phyloP scores from a whole-genome alignment of 2,797 vertebrate genomes.

The Enteromius thamalakanensis region DNA sequence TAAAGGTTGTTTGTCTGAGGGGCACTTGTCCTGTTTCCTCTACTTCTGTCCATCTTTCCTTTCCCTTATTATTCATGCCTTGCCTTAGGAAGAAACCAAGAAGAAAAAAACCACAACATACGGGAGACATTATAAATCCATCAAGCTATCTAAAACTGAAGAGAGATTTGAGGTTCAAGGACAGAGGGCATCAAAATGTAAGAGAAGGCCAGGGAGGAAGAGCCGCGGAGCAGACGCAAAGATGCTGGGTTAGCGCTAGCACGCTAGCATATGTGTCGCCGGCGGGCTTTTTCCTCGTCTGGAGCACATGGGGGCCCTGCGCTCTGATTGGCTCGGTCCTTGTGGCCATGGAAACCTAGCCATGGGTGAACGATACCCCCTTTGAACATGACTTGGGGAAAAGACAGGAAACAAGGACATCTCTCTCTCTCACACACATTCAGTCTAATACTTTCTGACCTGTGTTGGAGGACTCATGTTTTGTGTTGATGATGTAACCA shows the following conservation, averaged over 20 bases:
- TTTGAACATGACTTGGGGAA: constrained; percentile 73
- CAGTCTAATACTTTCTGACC: constrained; percentile 40
- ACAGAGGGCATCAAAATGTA: constrained; percentile 9
- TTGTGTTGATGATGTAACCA: constrained; percentile 68
- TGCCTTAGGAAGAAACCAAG: constrained; percentile 41
- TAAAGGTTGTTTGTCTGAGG: constrained; percentile 57
- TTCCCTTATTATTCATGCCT: constrained; percentile 52
- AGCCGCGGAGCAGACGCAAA: constrained; percentile 17
- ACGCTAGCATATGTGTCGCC: constrained; percentile 73
- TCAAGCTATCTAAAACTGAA: constrained; percentile 31
- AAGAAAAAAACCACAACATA: constrained; percentile 35
- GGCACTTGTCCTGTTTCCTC: constrained; percentile 32
- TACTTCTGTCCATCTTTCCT: constrained; percentile 39
- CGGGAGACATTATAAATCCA: constrained; percentile 59
- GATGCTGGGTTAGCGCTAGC: constrained; percentile 61
- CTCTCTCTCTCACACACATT: constrained; percentile 19
- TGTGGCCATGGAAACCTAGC: constrained; percentile 73
- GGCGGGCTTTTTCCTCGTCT: constrained; percentile 67
- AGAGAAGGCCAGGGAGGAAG: constrained; percentile 6
- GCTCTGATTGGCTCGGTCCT: constrained; percentile 70
- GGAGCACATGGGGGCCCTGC: constrained; percentile 69
- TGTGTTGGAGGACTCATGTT: constrained; percentile 48
- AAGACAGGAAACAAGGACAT: constrained; percentile 63
- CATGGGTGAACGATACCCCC: constrained; percentile 79
- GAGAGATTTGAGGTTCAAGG: constrained; percentile 28